phyloP scores from a whole-genome alignment of 92 coral and sea anemone genomes.

The Epizoanthus ramosus region DNA sequence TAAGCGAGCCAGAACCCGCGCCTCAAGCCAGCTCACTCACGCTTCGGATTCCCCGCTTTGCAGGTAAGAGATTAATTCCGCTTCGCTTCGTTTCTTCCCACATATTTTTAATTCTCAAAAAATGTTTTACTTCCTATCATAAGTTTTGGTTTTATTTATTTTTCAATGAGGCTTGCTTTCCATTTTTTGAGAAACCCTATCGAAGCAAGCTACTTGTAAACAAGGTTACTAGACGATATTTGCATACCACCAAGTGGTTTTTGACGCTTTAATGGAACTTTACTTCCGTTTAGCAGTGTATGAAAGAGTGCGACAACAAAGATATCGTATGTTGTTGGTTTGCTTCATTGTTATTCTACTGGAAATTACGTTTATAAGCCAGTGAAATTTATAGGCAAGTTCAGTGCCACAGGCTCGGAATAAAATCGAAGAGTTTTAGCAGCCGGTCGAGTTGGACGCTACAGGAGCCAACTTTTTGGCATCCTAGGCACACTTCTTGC shows the following conservation, averaged over 20 bases:
- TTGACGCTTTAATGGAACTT: neutral
- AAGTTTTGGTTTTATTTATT: neutral
- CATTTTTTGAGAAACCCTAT: neutral
- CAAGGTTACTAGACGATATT: constrained; percentile 22
- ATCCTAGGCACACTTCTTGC: neutral
- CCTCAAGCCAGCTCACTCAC: constrained; percentile 42
- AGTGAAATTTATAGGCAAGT: too few relatives aligned
- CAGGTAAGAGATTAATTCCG: constrained; percentile 54
- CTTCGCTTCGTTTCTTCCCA: neutral
- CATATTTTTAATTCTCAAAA: neutral
- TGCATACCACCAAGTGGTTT: neutral
- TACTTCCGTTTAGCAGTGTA: constrained; percentile 24
- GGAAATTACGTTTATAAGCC: too few relatives aligned
- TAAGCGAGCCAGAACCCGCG: constrained; percentile 26
- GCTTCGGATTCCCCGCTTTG: constrained; percentile 54
- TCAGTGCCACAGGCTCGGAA: too few relatives aligned
- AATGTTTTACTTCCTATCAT: neutral
- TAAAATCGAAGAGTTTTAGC: neutral
- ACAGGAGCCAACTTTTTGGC: neutral
- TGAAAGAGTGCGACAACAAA: neutral
- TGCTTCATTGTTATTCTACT: too few relatives aligned
- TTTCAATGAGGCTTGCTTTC: neutral
- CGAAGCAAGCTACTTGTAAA: constrained; percentile 1
- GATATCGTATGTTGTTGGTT: neutral
- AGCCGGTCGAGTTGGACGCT: constrained; percentile 1